Base-by-base conservation (phyloP, 1,140 invertebrate species). In the Piezodorus guildinii region DNA sequence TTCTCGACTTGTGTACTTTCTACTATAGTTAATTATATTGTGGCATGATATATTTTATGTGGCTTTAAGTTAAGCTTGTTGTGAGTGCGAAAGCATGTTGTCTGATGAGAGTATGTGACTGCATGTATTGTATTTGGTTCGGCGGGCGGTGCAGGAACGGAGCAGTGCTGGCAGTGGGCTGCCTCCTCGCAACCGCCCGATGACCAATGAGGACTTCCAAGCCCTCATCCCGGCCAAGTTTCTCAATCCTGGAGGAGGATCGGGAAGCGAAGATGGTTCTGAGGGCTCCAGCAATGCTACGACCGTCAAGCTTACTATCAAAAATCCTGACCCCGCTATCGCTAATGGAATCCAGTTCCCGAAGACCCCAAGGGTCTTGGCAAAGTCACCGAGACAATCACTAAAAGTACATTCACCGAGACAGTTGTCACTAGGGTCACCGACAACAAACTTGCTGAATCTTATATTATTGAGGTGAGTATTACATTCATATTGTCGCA, bases 381-480 rank as follows among this genome's bases (percentile, higher is more conserved):
- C 73, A 83, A 83, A 78, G 85, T 90, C 77, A 93, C 90, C 69
- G 91, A 94, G 80, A 90, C 86, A 74, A 90, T 94, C 79, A 93
- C 90, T 73, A 93, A 91, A 82, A 91, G 90, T 72, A 94, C 90
- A 62, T 87, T 92, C 77, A 94, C 91, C 69, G 91, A 94, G 80
- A 94, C 91, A 54, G 90, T 91, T 68, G 90, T 94, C 74, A 94
- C 91, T 67, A 81, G 92, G 69, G 83, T 94, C 74, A 95, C 91
- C 66, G 88, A 94, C 77, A 95, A 95, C 81, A 82, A 87, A 72
- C 80, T 90, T 77, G 80, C 85, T 70, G 81, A 81, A 73, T 87
- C 89, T 70, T 79, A 91, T 70, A 86, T 91, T 75, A 85, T 87
- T 73, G 90, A 94, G 90, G 91, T 94, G 82, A 75, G 77, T 77